These are phyloP conservation scores for Proteles cristata DNA, from an alignment of 2,113 vertebrate genomes.

Conservation along the genomic window DNA sequence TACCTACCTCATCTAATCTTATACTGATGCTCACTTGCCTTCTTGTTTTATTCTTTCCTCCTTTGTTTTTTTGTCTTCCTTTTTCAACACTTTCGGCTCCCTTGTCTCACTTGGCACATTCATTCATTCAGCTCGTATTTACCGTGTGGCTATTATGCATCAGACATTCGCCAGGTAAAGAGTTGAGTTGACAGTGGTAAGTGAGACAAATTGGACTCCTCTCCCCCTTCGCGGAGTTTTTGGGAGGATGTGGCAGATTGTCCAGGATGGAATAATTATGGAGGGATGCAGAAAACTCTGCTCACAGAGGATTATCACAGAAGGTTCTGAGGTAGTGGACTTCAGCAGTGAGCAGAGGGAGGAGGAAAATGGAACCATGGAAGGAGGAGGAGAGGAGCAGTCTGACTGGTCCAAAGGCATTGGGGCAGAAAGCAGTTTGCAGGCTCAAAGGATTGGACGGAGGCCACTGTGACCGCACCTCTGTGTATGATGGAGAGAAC, in stretches of 20 bases:
- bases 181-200: background rate
- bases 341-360: background rate
- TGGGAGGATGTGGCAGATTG: background rate
- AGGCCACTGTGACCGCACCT: background rate
- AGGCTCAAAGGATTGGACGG: background rate
- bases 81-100: background rate
- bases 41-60: background rate
- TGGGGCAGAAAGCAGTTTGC: background rate
- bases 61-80: background rate
- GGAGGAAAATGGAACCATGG: background rate
- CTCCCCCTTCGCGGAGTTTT: background rate
- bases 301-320: background rate
- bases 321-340: background rate
- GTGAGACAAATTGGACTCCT: background rate
- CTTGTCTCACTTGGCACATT: background rate
- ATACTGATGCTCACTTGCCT: background rate
- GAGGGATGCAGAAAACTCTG: background rate
- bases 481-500: background rate
- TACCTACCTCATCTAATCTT: background rate
- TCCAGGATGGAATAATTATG: background rate
- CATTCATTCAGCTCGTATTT: background rate
- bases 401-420: background rate
- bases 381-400: background rate
- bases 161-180: background rate
- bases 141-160: background rate